Evolutionary conservation across 37 sponge, comb jelly and placozoan genomes (phyloP).

Genomic region (Hormiphora californensis): DNA sequence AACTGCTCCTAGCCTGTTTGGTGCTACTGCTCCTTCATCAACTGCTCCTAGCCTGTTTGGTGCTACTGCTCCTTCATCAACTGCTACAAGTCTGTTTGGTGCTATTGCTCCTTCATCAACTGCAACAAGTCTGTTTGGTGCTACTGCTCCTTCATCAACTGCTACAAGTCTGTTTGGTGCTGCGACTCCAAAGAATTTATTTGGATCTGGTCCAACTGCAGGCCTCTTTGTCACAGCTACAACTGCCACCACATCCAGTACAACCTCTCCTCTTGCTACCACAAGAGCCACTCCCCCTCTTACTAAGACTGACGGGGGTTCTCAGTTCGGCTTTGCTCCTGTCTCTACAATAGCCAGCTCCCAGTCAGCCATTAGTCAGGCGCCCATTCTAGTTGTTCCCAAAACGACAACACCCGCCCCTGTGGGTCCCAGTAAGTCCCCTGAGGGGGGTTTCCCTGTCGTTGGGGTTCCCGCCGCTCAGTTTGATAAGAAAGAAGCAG

Average conservation of each 20-base stretch:
- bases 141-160: background rate
- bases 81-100: background rate
- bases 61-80: background rate
- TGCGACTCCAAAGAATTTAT: background rate
- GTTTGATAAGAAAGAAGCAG: slow-evolving; percentile 8
- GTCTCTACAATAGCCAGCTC: too few relatives aligned
- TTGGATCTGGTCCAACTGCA: too few relatives aligned
- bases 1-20: background rate
- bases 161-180: background rate
- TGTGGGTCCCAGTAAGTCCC: background rate
- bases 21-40: background rate
- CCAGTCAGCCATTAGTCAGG: too few relatives aligned
- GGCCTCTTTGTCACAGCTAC: too few relatives aligned
- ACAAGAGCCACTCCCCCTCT: slow-evolving; percentile 6
- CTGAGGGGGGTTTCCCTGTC: slow-evolving; percentile 5
- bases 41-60: background rate
- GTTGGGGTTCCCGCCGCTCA: slow-evolving; percentile 39
- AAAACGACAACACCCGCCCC: slow-evolving; percentile 16
- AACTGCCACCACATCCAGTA: background rate
- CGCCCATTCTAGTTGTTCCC: slow-evolving; percentile 22
- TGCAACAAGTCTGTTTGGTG: background rate
- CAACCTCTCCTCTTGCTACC: background rate
- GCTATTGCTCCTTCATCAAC: background rate
- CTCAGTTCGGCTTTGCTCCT: too few relatives aligned
- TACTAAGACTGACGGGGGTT: too few relatives aligned